phyloP scores from a whole-genome alignment of 2,797 vertebrate species.

The Novumbra hubbsi region DNA sequence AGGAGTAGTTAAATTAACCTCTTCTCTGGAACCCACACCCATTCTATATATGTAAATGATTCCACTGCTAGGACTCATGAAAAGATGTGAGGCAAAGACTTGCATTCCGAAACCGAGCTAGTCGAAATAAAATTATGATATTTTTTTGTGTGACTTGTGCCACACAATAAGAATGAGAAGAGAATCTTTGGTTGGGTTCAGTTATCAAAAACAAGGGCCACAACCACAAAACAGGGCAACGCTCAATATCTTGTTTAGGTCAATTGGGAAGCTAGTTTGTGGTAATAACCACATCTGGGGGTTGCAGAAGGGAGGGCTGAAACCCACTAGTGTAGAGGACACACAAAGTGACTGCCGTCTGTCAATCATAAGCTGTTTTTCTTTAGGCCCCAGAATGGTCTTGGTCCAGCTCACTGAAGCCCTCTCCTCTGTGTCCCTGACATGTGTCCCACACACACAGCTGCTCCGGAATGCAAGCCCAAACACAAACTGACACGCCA shows the following conservation, averaged over 20 bases:
- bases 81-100: too few relatives aligned
- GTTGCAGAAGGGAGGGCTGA: not conserved
- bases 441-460: constrained; percentile 53
- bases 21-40: not conserved
- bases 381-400: constrained; percentile 11
- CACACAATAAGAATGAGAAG: too few relatives aligned
- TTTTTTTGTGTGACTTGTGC: too few relatives aligned
- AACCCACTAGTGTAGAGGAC: not conserved
- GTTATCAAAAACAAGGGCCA: too few relatives aligned
- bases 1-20: not conserved
- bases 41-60: not conserved
- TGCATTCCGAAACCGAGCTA: too few relatives aligned
- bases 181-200: too few relatives aligned
- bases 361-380: constrained; percentile 56
- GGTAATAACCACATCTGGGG: not conserved
- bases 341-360: constrained; percentile 37
- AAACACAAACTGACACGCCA: constrained; percentile 66
- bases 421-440: constrained; percentile 19
- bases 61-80: not conserved
- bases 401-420: constrained; percentile 9
- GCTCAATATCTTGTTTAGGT: not conserved
- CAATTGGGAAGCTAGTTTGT: not conserved
- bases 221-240: not conserved
- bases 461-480: constrained; percentile 52
- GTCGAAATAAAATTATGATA: too few relatives aligned